phyloP scores from a whole-genome alignment of 2,113 vertebrate species.

The Sapayoa aenigma region DNA sequence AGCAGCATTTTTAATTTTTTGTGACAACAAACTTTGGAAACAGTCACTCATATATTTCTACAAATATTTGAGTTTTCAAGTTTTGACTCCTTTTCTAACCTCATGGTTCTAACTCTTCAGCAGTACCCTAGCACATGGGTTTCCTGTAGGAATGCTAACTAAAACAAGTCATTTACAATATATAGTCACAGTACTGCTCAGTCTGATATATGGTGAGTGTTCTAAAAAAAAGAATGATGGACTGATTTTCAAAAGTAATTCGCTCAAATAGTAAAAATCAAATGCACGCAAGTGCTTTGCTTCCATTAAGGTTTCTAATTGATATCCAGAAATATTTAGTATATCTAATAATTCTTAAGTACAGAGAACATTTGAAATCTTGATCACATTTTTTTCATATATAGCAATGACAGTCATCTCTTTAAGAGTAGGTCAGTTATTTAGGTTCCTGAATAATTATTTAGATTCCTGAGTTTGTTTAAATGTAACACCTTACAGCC shows the following conservation, averaged over 20 bases:
- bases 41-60: not conserved
- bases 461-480: not conserved
- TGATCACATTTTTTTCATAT: not conserved
- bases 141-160: not conserved
- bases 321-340: not conserved
- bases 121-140: not conserved
- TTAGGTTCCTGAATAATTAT: not conserved
- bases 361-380: not conserved
- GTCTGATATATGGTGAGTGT: not conserved
- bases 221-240: not conserved
- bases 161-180: not conserved
- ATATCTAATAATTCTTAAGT: not conserved
- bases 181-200: not conserved
- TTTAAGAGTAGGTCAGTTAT: not conserved
- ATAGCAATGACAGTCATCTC: not conserved
- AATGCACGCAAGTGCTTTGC: not conserved
- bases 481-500: not conserved
- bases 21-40: not conserved
- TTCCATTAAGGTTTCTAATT: not conserved
- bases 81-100: not conserved
- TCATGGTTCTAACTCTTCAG: not conserved
- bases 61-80: not conserved
- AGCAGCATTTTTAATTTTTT: not conserved
- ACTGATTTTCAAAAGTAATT: not conserved
- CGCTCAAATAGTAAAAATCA: rapidly evolving